Percentiles rank a stretch among this genome's conserved stretches.
phyloP scores from a whole-genome alignment of 2,113 vertebrate genomes.

The Aspidoscelis tigris region DNA sequence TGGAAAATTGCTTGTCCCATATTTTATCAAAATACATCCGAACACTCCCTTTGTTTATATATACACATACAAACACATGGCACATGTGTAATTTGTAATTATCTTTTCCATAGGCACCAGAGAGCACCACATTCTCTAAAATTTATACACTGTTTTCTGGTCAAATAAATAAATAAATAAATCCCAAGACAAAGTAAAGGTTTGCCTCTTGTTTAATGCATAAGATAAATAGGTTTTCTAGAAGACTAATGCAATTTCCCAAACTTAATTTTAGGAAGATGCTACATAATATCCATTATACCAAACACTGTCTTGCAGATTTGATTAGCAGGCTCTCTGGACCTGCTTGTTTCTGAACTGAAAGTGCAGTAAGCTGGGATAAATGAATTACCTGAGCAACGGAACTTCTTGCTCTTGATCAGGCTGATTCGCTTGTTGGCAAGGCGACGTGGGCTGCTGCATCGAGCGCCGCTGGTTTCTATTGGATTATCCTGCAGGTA shows the following conservation, averaged over 20 bases:
- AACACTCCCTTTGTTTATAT: neutral
- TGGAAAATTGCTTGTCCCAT: slow-evolving; percentile 21
- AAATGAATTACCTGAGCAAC: slow-evolving; percentile 96
- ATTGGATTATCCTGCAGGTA: slow-evolving; percentile 98
- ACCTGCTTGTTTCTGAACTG: slow-evolving; percentile 66
- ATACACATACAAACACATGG: neutral
- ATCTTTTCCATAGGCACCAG: slow-evolving; percentile 7
- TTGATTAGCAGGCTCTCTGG: slow-evolving; percentile 78
- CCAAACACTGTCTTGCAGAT: slow-evolving; percentile 76
- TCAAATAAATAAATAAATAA: slow-evolving; percentile 18
- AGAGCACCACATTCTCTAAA: slow-evolving; percentile 17
- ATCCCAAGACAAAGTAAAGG: slow-evolving; percentile 31
- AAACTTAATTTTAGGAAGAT: slow-evolving; percentile 81
- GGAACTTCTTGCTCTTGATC: slow-evolving; percentile 99
- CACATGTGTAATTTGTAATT: neutral
- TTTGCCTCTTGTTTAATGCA: slow-evolving; percentile 66
- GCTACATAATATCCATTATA: slow-evolving; percentile 78
- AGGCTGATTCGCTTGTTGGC: slow-evolving; percentile 99
- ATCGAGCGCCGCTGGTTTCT: slow-evolving; percentile 97
- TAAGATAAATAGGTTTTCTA: slow-evolving; percentile 80
- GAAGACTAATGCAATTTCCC: slow-evolving; percentile 79
- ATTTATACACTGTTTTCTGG: slow-evolving; percentile 22
- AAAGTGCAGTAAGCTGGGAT: slow-evolving; percentile 66
- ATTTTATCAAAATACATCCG: neutral
- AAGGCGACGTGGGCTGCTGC: slow-evolving; percentile 94